Percentiles rank a stretch among this genome's conserved stretches.
phyloP scores from a whole-genome alignment of 2,888 invertebrate genomes.

The Epinotia demarniana region DNA sequence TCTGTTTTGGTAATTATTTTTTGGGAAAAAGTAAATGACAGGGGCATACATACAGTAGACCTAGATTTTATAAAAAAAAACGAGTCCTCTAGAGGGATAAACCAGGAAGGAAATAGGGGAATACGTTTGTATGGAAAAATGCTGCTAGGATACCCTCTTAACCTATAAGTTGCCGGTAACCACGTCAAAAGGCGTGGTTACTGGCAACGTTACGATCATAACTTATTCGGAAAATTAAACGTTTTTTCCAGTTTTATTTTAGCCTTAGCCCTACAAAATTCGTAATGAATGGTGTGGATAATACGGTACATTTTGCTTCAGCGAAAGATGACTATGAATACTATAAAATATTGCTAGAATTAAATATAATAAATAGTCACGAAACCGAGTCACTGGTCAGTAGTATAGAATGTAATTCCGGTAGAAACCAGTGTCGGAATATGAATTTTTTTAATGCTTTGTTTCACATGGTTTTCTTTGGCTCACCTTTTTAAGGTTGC shows the following conservation, averaged over 20 bases:
- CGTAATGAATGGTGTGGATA: slow-evolving; percentile 18
- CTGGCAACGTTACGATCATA: slow-evolving; percentile 15
- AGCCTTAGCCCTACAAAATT: slow-evolving; percentile 14
- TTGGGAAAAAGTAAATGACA: too few species aligned
- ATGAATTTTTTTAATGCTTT: neutral
- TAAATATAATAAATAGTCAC: neutral
- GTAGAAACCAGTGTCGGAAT: neutral
- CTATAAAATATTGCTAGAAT: neutral
- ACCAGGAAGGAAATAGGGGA: too few species aligned
- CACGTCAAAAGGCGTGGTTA: neutral
- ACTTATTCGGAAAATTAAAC: slow-evolving; percentile 24
- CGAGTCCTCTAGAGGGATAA: too few species aligned
- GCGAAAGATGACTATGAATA: neutral
- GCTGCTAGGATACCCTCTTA: too few species aligned
- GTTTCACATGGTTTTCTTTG: too few species aligned
- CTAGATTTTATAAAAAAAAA: too few species aligned
- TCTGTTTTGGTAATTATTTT: too few species aligned
- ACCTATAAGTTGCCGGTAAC: slow-evolving; percentile 3
- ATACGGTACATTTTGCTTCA: slow-evolving; percentile 6
- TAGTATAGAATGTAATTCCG: neutral
- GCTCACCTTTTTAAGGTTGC: neutral
- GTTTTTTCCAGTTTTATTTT: slow-evolving; percentile 29
- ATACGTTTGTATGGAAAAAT: too few species aligned
- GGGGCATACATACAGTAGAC: too few species aligned
- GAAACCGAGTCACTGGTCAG: neutral